A percentile compares a stretch with the other conserved stretches of the same genome.
Evolutionary conservation across 2,888 invertebrate genomes (phyloP).

Genomic region (Thumatha senex): DNA sequence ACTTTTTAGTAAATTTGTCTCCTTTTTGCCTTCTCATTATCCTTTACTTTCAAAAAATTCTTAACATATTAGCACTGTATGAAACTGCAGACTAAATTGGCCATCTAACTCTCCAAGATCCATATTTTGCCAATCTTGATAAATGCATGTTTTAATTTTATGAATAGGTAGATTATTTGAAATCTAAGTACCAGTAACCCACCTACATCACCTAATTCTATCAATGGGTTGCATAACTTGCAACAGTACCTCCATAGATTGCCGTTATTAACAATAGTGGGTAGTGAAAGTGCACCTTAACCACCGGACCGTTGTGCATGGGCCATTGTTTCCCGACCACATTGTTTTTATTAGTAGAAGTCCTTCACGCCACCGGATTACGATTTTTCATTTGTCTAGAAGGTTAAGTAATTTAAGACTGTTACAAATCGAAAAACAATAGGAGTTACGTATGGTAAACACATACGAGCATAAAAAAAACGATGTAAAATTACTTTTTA

Average conservation of each 20-base stretch:
- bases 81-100: too few species aligned
- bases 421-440: constrained; percentile 6
- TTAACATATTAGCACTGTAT: too few species aligned
- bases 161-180: neutral
- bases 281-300: constrained; percentile 76
- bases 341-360: constrained; percentile 70
- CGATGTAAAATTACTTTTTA: neutral
- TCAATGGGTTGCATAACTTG: constrained; percentile 57
- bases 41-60: too few species aligned
- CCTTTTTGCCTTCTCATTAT: too few species aligned
- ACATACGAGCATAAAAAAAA: neutral
- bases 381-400: constrained; percentile 21
- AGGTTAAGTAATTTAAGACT: constrained; percentile 25
- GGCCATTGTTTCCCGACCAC: constrained; percentile 70
- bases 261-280: constrained; percentile 70
- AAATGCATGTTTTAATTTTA: too few species aligned
- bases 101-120: too few species aligned
- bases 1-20: too few species aligned
- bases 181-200: constrained; percentile 2
- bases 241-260: constrained; percentile 58
- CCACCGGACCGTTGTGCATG: constrained; percentile 64
- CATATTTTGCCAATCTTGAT: too few species aligned
- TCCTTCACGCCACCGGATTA: constrained; percentile 69
- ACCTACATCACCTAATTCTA: constrained; percentile 22
- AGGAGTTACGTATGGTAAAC: neutral